Evolutionary conservation across 2,113 vertebrate genomes (phyloP).

Genomic region (Nothoprocta perdicaria): DNA sequence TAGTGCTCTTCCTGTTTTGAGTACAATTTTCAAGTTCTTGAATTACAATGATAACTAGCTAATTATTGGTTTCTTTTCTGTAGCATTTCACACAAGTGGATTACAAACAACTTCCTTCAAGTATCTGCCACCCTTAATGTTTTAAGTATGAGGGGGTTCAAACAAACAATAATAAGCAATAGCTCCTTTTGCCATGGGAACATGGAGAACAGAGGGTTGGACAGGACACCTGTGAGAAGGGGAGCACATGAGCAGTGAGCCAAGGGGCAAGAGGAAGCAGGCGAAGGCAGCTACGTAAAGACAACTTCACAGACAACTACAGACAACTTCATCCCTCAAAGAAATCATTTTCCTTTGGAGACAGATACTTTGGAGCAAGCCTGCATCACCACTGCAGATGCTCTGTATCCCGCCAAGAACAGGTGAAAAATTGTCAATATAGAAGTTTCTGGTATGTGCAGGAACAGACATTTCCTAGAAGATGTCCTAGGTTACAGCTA

Average conservation of each 20-base stretch:
- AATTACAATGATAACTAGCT: background rate
- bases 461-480: too few species aligned
- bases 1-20: conserved; percentile 17
- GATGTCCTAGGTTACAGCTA: background rate
- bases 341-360: background rate
- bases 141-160: background rate
- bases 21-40: background rate
- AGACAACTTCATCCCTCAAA: background rate
- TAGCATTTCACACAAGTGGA: background rate
- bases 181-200: background rate
- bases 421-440: background rate
- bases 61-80: background rate
- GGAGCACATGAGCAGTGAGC: background rate
- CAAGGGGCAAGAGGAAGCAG: too few species aligned
- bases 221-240: background rate
- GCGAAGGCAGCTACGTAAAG: background rate
- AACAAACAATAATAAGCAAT: background rate
- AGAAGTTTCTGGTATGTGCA: background rate
- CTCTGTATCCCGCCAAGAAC: background rate
- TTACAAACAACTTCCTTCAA: background rate
- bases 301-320: background rate
- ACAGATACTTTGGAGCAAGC: background rate
- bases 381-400: background rate
- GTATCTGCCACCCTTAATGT: background rate
- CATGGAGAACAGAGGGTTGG: background rate